phyloP scores from a whole-genome alignment of 2,797 vertebrate species.

The Oceanodroma leucorhoa region DNA sequence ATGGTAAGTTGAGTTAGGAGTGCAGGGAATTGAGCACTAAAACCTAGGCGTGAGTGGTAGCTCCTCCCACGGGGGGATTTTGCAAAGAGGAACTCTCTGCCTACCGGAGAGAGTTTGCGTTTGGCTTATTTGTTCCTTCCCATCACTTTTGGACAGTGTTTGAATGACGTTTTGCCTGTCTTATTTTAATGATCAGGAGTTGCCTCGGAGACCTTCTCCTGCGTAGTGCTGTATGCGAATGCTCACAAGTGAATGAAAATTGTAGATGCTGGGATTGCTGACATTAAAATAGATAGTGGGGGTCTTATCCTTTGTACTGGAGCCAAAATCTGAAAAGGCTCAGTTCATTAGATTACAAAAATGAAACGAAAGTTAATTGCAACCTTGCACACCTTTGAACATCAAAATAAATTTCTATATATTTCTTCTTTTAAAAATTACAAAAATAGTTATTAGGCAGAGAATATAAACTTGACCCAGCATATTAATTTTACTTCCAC shows the following conservation, averaged over 20 bases:
- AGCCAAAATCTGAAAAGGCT: neutral
- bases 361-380: neutral
- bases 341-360: neutral
- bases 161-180: neutral
- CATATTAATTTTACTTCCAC: neutral
- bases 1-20: neutral
- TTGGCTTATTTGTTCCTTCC: neutral
- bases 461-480: neutral
- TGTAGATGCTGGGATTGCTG: neutral
- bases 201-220: neutral
- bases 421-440: neutral
- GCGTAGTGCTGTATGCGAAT: accelerated
- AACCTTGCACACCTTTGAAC: neutral
- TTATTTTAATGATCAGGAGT: neutral
- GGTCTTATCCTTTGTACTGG: neutral
- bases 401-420: neutral
- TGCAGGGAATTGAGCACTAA: neutral
- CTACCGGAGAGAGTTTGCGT: neutral
- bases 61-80: neutral
- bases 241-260: neutral
- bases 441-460: neutral
- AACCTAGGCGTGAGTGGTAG: neutral
- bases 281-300: neutral
- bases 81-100: neutral
- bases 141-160: neutral